Base-by-base conservation (phyloP, 2,888 invertebrate genomes). In the Chesias legatella region DNA sequence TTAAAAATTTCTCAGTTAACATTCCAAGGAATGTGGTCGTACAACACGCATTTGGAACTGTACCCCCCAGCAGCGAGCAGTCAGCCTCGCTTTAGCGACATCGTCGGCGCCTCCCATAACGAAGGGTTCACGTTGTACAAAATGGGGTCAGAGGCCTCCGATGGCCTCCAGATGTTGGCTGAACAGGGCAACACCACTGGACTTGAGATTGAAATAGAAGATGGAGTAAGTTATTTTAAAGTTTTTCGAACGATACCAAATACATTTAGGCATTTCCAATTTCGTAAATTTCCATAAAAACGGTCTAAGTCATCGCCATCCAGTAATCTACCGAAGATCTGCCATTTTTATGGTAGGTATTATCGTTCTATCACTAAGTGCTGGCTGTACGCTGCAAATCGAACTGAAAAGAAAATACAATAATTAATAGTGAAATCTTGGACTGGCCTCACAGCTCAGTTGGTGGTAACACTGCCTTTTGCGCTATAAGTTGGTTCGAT, bases 121-220 rank as follows among this genome's bases (percentile, higher is more conserved):
- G 70, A 74, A 26, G 27, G 33, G 24, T 82, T 70, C 30, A 62
- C 58, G 17, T 46, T 84, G 0, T 88, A 73, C 58, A 77, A 74
- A 35, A 70, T 62, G 13, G 73, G 78, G 23, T 58, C 72, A 0
- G 79, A 78, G 34, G 85, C 88, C 3, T 67, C 67, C 3, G 51
- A 58, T 0, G 86, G 85, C 0, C 53, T 86, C 2, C 72, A 76
- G 45, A 77, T 80, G 69, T 46, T 88, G 10, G 88, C 86, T 3
- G 84, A 85, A 45, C 85, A 86, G 48, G 86, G 86, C 0, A 88
- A 88, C 39, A 85, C 86, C 2, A 85, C 86, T 1, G 58, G 67
- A 38, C 56, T 88, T 39, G 88, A 88, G 48, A 47, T 76, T n/a
- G 82, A 84, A 51, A 83, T 85, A 26, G 69, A 75, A 44, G 40